Conservation (phyloP, 2,797 vertebrate species). For the Sebastes vulpes region DNA sequence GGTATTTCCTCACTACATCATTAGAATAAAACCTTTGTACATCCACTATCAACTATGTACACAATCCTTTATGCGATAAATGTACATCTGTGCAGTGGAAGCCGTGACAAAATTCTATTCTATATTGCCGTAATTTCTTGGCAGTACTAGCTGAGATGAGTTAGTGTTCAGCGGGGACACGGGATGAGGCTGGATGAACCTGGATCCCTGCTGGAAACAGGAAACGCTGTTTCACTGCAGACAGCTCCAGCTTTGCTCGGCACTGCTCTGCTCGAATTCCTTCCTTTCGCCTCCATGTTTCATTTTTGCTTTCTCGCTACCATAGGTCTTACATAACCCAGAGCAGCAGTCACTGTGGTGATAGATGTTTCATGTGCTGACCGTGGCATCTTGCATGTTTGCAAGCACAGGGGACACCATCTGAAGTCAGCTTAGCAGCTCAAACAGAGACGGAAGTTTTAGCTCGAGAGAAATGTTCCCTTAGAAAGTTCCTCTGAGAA, state of each 20-base stretch:
- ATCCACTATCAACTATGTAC: neutral
- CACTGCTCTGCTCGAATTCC: constrained; percentile 81
- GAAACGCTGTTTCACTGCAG: constrained; percentile 86
- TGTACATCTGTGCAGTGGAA: constrained; percentile 6
- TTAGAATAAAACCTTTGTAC: neutral
- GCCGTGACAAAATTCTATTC: constrained; percentile 8
- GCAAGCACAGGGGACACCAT: constrained; percentile 65
- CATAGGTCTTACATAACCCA: constrained; percentile 70
- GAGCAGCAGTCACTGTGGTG: constrained; percentile 58
- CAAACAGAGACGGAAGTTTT: constrained; percentile 51
- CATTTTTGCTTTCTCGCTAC: constrained; percentile 76
- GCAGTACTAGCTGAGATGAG: constrained; percentile 19
- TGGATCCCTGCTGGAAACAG: constrained; percentile 89
- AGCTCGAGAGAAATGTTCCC: constrained; percentile 12
- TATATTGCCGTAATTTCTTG: neutral
- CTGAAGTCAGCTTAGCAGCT: constrained; percentile 58
- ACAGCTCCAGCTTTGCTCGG: constrained; percentile 82
- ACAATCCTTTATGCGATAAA: neutral
- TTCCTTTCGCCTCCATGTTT: constrained; percentile 81
- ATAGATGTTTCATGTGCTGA: constrained; percentile 68
- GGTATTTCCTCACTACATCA: neutral
- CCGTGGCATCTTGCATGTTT: constrained; percentile 77
- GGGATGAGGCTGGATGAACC: constrained; percentile 82
- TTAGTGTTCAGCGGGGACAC: constrained; percentile 28
- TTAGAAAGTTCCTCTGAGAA: constrained; percentile 1